These are phyloP conservation scores for Sphecodes monilicornis DNA, from an alignment of 2,888 invertebrate genomes.

Conservation along the genomic window DNA sequence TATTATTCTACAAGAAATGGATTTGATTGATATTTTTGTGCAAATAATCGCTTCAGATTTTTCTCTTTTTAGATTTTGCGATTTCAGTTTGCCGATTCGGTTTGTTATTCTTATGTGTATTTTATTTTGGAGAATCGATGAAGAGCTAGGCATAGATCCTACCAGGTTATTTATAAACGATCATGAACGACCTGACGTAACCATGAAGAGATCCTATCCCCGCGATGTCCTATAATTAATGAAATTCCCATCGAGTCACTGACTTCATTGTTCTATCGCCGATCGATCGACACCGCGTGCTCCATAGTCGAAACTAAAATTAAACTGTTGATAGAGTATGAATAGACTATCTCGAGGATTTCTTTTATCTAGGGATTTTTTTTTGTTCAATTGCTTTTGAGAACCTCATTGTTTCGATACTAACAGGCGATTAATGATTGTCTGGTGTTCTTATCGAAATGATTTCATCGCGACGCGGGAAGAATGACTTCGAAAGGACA, in stretches of 20 bases:
- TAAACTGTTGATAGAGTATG: constrained; percentile 4
- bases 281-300: constrained; percentile 47
- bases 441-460: too few relatives aligned
- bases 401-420: neutral
- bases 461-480: too few relatives aligned
- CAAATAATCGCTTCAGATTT: too few relatives aligned
- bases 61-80: too few relatives aligned
- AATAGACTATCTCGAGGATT: neutral
- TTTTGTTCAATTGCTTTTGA: too few relatives aligned
- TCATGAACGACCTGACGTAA: constrained; percentile 56
- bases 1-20: too few relatives aligned
- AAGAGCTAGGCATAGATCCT: neutral
- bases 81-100: too few relatives aligned
- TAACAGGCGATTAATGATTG: too few relatives aligned
- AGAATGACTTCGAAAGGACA: too few relatives aligned
- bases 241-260: constrained; percentile 62
- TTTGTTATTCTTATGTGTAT: too few relatives aligned
- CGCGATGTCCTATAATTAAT: constrained; percentile 61
- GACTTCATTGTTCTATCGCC: constrained; percentile 54
- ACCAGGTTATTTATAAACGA: constrained; percentile 54
- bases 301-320: constrained; percentile 44
- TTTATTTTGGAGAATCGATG: neutral
- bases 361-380: constrained; percentile 1
- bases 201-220: constrained; percentile 21
- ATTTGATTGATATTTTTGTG: too few relatives aligned